Base-by-base conservation (phyloP, 2,888 invertebrate genomes). In the Heteropelma amictum region DNA sequence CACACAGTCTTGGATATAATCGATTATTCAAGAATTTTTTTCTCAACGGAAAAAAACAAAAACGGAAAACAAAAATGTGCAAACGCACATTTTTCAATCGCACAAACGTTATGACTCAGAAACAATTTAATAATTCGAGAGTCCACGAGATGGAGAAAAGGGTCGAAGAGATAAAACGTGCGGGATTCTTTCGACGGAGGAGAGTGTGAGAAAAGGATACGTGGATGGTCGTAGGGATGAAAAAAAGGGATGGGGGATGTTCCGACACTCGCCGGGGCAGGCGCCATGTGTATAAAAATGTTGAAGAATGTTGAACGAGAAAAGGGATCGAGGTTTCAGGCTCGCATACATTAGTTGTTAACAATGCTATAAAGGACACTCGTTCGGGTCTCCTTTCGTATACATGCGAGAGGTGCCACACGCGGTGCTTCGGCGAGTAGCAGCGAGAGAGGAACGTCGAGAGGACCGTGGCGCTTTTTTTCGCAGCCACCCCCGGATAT, bases 311-410 rank as follows among this genome's bases (percentile, higher is more conserved):
- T 88, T 87, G 85, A 87, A 87, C 80, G 86, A 72, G 79, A 78
- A 68, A 80, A 82, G 84, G 85, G 84, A 81, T 81, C 81, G 81
- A 75, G 82, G 78, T 79, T 76, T n/a, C 80, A 78, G 79, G 76
- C 80, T 83, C 83, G 88, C 87, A 88, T 88, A 88, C 87, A 88
- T 88, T 88, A 88, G 88, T 88, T 88, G 88, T 88, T 88, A 88
- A 88, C 88, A 88, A 88, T 88, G 88, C 88, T 85, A 88, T 88
- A 88, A 88, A 88, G 87, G 87, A 88, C 88, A 88, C 88, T 87
- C 85, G 88, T 83, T 83, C 81, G 72, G n/a, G n/a, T n/a, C 78
- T 72, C 35, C 64, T 40, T 58, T 42, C 40, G 38, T 35, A 28
- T 54, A 45, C 40, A 40, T 73, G 47, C 17, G 68, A 56, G 64